Conservation (phyloP, 92 coral and sea anemone genomes). For the Actinostola sp. region DNA sequence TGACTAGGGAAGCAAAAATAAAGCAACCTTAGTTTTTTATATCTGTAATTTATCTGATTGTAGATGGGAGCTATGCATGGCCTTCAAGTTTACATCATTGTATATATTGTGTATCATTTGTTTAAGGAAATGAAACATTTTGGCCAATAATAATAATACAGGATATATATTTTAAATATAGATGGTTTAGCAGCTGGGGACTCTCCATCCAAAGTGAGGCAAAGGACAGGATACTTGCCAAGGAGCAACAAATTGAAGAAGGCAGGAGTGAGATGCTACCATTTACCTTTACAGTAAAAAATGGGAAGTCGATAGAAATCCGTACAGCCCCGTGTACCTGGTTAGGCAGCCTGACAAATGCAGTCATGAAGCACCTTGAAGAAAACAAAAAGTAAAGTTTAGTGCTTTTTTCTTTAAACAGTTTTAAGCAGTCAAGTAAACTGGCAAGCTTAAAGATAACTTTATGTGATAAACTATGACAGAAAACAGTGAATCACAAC, state of each 20-base stretch:
- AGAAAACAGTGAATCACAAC: too few relatives aligned
- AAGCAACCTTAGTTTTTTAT: too few relatives aligned
- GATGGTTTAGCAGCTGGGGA: conserved; percentile 31
- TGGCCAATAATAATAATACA: background rate
- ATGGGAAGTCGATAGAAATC: too few relatives aligned
- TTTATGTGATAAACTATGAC: too few relatives aligned
- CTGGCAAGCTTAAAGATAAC: too few relatives aligned
- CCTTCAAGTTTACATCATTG: too few relatives aligned
- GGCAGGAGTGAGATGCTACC: too few relatives aligned
- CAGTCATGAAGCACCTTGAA: conserved; percentile 13
- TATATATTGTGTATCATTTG: too few relatives aligned
- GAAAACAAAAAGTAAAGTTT: conserved; percentile 27
- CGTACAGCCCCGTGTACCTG: conserved; percentile 10
- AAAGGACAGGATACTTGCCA: conserved; percentile 26
- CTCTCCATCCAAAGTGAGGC: conserved; percentile 34
- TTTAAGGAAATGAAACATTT: background rate
- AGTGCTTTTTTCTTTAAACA: background rate
- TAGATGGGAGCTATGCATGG: too few relatives aligned
- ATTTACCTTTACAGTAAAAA: too few relatives aligned
- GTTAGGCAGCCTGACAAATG: conserved; percentile 8
- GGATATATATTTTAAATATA: background rate
- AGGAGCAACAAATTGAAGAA: background rate
- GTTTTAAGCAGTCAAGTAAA: background rate
- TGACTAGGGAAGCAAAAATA: too few relatives aligned
- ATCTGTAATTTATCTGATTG: too few relatives aligned